phyloP scores from a whole-genome alignment of 2,113 vertebrate species.

The Psilopsiagon aurifrons region DNA sequence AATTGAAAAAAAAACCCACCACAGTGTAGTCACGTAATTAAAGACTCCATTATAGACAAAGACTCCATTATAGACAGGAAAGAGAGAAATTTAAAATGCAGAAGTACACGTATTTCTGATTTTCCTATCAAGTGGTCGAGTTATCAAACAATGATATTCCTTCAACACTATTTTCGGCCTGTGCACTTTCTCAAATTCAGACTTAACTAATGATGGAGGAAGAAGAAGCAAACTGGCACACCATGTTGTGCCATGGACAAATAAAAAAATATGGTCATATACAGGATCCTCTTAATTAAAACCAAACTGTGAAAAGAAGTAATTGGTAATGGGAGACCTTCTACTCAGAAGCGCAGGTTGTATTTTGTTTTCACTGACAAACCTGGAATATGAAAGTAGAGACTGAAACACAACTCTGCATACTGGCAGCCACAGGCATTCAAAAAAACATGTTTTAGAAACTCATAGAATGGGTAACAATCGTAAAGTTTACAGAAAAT shows the following conservation, averaged over 20 bases:
- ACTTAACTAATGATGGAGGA: background rate
- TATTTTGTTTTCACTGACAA: background rate
- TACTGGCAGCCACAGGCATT: background rate
- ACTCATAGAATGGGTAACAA: background rate
- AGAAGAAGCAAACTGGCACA: background rate
- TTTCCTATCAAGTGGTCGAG: background rate
- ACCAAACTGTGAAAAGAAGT: background rate
- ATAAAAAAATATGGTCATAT: background rate
- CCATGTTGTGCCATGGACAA: background rate
- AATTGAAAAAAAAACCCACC: rapidly evolving
- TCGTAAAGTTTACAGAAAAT: background rate
- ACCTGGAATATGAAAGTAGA: background rate
- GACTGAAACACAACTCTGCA: background rate
- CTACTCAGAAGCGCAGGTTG: background rate
- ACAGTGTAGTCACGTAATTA: background rate
- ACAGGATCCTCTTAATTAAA: background rate
- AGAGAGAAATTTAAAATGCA: background rate
- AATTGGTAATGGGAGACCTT: background rate
- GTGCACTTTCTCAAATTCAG: background rate
- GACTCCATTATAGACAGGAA: background rate
- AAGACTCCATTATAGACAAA: background rate
- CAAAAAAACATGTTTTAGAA: background rate
- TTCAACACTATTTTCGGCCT: background rate
- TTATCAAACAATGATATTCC: background rate
- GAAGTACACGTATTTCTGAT: background rate